Evolutionary conservation across 1,140 invertebrate genomes (phyloP), one percentile per base, ranked within the genome.

Genomic region (Sminthurinus signatus): DNA sequence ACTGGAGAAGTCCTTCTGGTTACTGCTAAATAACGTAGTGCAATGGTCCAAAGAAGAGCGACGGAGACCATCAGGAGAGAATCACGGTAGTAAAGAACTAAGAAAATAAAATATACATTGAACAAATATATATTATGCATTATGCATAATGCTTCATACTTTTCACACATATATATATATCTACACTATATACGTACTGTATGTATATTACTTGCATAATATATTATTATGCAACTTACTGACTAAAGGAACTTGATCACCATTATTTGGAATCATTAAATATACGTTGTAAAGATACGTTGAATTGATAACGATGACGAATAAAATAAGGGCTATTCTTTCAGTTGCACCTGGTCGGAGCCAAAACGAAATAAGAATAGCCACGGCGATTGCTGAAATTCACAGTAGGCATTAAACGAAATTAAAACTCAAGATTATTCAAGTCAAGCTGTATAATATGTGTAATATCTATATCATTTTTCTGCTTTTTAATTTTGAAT

Each of bases 21-120:
- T 14, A 51, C 62, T 27, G 70, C 70, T 25, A 72, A 58, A 54
- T 72, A 72, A 10, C 70, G 48, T 5, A 72, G 60, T n/a, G 64
- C 56, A 43, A 72, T 57, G 23, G 70, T 72, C 70, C 70, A 72
- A 31, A 67, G 27, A 15, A 72, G 48, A 8, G 70, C 67, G 17
- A 67, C 36, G 2, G 67, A 50, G 4, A 67, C 57, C 70, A 72
- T 72, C 2, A 67, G n/a, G 32, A 72, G 43, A 21, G 67, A 69
- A 29, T 72, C 70, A 32, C 70, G 64, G 39, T 64, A 72, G 31
- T 69, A 72, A 3, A 69, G 43, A 21, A 71, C 69, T 71, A 39
- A 1, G 39, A 31, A 15, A 58, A 28, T 19, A 5, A 42, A 25
- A n/a, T n/a, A n/a, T n/a, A n/a, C n/a, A n/a, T n/a, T n/a, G n/a